Evolutionary conservation across 2,113 vertebrate genomes (phyloP).

Genomic region (Alosa alosa): DNA sequence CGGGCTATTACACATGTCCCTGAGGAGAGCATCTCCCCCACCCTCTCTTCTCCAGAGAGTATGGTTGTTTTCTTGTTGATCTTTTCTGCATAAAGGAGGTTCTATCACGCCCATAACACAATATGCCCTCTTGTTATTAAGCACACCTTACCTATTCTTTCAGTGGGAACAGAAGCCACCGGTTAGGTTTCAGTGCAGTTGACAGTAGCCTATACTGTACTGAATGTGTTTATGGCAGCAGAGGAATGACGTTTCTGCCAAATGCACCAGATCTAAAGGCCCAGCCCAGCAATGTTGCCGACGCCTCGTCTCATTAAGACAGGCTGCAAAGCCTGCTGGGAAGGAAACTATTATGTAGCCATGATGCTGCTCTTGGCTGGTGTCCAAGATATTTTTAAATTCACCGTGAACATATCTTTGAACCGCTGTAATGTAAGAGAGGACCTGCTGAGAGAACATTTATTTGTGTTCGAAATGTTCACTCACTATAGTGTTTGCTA

Average conservation of each 20-base stretch:
- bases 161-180: neutral
- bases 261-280: neutral
- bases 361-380: neutral
- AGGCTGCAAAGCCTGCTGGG: neutral
- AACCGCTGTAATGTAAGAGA: no score
- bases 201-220: neutral
- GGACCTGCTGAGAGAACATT: no score
- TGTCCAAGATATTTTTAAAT: no score
- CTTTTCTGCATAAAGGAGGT: conserved; percentile 16
- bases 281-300: neutral
- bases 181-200: conserved; percentile 19
- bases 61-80: conserved; percentile 14
- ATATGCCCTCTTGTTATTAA: conserved; percentile 33
- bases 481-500: no score
- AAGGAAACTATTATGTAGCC: neutral
- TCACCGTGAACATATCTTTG: no score
- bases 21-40: no score
- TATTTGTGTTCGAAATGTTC: no score
- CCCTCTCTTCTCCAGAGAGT: neutral
- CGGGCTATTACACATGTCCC: no score
- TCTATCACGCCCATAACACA: conserved; percentile 23
- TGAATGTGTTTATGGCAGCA: neutral
- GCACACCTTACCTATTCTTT: conserved; percentile 12
- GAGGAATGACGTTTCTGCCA: neutral
- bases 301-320: neutral